Evolutionary conservation across 2,797 vertebrate genomes (phyloP), one percentile per base, ranked within the genome.

Genomic region (Dipus sagitta): DNA sequence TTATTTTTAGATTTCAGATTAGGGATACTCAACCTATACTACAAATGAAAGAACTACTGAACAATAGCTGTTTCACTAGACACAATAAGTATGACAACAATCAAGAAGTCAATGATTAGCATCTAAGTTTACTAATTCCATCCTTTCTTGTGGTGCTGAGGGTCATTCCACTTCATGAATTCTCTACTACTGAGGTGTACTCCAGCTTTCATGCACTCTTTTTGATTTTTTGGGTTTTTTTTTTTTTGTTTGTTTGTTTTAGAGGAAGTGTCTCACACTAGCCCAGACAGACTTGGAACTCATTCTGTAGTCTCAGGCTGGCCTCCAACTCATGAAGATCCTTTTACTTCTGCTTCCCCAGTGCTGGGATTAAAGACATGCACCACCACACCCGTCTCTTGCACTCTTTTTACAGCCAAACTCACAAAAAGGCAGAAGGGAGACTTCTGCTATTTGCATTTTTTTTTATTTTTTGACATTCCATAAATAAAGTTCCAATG

Each of bases 51-150:
- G 17, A 82, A 70, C 81, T 75, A 90, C 2, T 91, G 34, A 88
- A 52, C 17, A 91, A 13, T 65, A 88, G 77, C 21, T 92, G 28
- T 32, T 81, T 38, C 60, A 88, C 28, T 70, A 70, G 17, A 65
- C 28, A 90, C 15, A 78, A 0, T 52, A 77, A 38, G 21, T 65
- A 90, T 24, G 38, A 65, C 52, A 90, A 76, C 20, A 79, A 71
- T 28, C 32, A 92, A 15, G 28, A 72, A 62, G 28, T 80, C 68
- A 82, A 86, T 76, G 70, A 90, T 32, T 28, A 74, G 23, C n/a
- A 30, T 67, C 86, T 92, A 67, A 60, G 62, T 92, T 86, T 92
- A 30, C 42, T 84, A 80, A 72, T 32, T 72, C 42, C 58, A 21
- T 17, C 30, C 11, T 72, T 68, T 60, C 70, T 71, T 75, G 28